phyloP scores from a whole-genome alignment of 2,113 vertebrate genomes.

The Leucopsar rothschildi region DNA sequence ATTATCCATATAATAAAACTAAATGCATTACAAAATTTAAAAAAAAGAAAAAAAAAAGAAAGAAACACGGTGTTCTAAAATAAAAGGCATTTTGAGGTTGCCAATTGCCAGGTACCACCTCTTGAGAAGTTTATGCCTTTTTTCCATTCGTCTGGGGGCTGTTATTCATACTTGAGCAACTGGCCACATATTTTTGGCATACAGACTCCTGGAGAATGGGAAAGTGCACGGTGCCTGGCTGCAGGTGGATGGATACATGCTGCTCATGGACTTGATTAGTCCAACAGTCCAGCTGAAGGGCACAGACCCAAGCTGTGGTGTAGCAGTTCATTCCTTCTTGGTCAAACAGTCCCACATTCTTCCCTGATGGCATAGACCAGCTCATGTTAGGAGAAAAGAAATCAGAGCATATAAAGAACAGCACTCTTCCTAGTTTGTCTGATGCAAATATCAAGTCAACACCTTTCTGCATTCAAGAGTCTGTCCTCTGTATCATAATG shows the following conservation, averaged over 20 bases:
- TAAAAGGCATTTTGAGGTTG: not conserved
- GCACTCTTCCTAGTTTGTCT: not conserved
- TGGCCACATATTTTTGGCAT: not conserved
- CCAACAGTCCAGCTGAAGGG: not conserved
- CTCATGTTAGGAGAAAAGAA: not conserved
- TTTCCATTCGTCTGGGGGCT: not conserved
- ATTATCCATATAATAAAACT: not conserved
- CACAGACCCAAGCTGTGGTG: accelerated
- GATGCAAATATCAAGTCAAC: not conserved
- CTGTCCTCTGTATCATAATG: not conserved
- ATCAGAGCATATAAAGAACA: accelerated
- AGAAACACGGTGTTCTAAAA: not conserved
- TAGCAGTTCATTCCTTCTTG: not conserved
- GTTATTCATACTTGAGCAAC: not conserved
- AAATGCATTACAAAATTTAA: not conserved
- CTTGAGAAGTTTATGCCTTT: not conserved
- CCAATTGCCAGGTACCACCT: not conserved
- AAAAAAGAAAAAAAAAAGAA: not conserved
- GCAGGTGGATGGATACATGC: not conserved
- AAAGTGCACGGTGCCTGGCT: not conserved
- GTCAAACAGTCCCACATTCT: not conserved
- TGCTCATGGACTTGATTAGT: not conserved
- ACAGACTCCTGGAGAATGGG: not conserved
- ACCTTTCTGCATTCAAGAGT: not conserved
- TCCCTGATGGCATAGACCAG: not conserved